Percentiles rank a stretch among this genome's conserved stretches.
These are phyloP conservation scores for Glareola pratincola DNA, from an alignment of 2,113 vertebrate species.

Conservation along the genomic window DNA sequence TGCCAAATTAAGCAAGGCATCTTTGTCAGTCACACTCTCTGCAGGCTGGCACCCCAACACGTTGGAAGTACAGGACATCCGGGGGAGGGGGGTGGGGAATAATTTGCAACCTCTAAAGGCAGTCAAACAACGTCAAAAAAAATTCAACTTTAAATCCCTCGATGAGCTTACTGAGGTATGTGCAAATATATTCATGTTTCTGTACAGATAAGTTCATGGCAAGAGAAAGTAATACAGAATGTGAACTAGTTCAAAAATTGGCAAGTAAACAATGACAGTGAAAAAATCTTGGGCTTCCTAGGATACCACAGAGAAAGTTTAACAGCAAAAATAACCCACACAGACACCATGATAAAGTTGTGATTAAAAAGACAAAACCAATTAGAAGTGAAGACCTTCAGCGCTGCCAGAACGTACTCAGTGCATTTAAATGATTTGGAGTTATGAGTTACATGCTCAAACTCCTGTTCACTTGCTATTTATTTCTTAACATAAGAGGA, in stretches of 20 bases:
- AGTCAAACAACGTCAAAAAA: not conserved
- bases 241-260: not conserved
- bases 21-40: not conserved
- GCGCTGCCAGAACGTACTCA: not conserved
- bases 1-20: not conserved
- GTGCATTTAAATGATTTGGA: not conserved
- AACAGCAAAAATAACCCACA: not conserved
- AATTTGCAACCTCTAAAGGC: not conserved
- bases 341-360: not conserved
- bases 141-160: not conserved
- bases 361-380: not conserved
- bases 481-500: not conserved
- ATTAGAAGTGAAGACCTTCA: not conserved
- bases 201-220: not conserved
- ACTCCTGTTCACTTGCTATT: not conserved
- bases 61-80: not conserved
- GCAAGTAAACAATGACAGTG: not conserved
- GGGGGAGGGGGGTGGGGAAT: accelerated
- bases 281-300: not conserved
- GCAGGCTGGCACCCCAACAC: not conserved
- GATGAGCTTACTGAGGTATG: not conserved
- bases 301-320: not conserved
- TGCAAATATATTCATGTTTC: not conserved
- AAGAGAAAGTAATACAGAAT: not conserved
- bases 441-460: not conserved